These are phyloP conservation scores for Dysmachus trigonus DNA, from an alignment of 2,888 invertebrate genomes.

Conservation along the genomic window DNA sequence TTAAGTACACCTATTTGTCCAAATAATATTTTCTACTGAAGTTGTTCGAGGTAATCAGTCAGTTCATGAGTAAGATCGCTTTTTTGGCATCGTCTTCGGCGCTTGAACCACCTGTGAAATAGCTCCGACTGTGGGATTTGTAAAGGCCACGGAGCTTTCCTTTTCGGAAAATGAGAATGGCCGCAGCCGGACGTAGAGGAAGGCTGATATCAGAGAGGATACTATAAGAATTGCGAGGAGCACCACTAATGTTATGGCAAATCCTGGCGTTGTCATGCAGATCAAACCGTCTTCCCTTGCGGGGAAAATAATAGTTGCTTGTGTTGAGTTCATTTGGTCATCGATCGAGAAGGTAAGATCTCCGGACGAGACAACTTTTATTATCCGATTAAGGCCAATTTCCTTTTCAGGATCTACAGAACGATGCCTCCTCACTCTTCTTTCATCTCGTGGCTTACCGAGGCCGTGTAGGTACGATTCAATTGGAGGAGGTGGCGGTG, in stretches of 20 bases:
- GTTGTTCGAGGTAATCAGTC: constrained; percentile 10
- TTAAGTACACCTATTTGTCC: neutral
- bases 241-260: constrained; percentile 85
- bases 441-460: constrained; percentile 75
- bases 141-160: constrained; percentile 61
- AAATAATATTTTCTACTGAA: neutral
- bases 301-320: constrained; percentile 76
- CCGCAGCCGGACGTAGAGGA: constrained; percentile 82
- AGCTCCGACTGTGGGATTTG: constrained; percentile 60
- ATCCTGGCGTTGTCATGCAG: constrained; percentile 95
- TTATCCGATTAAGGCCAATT: constrained; percentile 88
- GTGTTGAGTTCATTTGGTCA: constrained; percentile 70
- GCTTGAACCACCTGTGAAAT: constrained; percentile 56
- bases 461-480: constrained; percentile 73
- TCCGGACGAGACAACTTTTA: constrained; percentile 90
- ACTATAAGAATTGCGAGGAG: constrained; percentile 83
- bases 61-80: constrained; percentile 52
- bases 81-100: constrained; percentile 60
- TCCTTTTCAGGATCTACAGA: constrained; percentile 77
- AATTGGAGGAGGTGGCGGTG: constrained; percentile 71
- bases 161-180: constrained; percentile 70
- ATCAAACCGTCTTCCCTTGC: constrained; percentile 76
- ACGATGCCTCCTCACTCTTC: constrained; percentile 74
- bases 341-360: constrained; percentile 87
- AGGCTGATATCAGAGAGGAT: constrained; percentile 86